Evolutionary conservation across 2,888 invertebrate species (phyloP).

Genomic region (Pollenia griseotomentosa): DNA sequence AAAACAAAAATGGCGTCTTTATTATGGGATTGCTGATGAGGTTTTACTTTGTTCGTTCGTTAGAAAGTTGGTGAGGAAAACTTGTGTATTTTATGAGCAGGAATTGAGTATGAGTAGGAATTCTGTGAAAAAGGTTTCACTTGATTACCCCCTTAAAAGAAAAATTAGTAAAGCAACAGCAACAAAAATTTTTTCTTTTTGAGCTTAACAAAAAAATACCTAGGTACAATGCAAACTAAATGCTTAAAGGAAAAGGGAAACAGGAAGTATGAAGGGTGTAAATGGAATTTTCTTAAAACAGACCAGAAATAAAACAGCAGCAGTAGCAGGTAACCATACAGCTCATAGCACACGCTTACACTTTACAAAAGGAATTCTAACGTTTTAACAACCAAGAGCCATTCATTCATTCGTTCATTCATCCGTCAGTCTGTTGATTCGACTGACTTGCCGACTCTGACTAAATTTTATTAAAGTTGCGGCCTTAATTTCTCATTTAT

Average conservation of each 20-base stretch:
- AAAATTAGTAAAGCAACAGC: not conserved
- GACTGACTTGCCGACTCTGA: conserved; percentile 19
- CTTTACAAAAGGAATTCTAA: conserved; percentile 30
- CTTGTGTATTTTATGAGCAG: conserved; percentile 32
- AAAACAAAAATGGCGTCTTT: conserved; percentile 71
- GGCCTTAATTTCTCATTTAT: conserved; percentile 32
- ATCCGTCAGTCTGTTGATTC: not conserved
- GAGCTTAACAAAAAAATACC: not conserved
- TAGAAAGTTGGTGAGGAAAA: not conserved
- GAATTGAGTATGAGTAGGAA: conserved; percentile 30
- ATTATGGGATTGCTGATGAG: not conserved
- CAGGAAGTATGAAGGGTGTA: conserved; percentile 71
- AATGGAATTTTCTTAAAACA: conserved; percentile 46
- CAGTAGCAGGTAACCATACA: conserved; percentile 30
- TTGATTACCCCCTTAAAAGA: conserved; percentile 29
- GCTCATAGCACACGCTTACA: conserved; percentile 20
- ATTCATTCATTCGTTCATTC: not conserved
- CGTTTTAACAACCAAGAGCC: not conserved
- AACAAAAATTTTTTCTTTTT: not conserved
- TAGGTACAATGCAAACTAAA: not conserved
- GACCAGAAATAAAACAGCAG: conserved; percentile 42
- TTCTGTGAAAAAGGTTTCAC: conserved; percentile 25
- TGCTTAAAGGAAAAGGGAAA: conserved; percentile 51
- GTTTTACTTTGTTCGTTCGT: not conserved
- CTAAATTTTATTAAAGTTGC: conserved; percentile 21